These are phyloP conservation scores for Hydrophis major DNA, from an alignment of 2,797 vertebrate genomes.

Conservation along the genomic window DNA sequence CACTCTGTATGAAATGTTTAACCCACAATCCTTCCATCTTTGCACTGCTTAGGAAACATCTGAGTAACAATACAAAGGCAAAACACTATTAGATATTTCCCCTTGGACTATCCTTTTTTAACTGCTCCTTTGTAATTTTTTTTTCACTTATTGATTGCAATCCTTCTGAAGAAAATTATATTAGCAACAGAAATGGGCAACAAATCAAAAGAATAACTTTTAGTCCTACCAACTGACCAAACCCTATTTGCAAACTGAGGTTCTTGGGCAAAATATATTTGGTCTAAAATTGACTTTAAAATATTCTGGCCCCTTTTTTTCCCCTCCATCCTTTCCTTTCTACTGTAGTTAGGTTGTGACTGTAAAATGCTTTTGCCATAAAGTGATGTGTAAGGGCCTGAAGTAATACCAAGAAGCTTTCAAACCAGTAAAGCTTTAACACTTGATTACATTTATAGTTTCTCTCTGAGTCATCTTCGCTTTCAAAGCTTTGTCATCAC, in stretches of 20 bases:
- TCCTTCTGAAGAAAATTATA: background rate
- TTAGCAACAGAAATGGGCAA: background rate
- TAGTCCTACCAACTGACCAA: background rate
- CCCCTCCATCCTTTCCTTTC: background rate
- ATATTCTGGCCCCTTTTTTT: background rate
- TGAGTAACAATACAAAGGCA: background rate
- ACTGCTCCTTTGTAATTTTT: background rate
- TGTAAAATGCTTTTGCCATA: background rate
- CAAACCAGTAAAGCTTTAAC: conserved; percentile 47
- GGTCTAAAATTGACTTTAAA: background rate
- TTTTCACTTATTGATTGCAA: background rate
- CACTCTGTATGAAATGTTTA: background rate
- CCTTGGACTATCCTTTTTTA: background rate
- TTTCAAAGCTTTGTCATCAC: conserved; percentile 47
- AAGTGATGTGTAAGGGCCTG: conserved; percentile 44
- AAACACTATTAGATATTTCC: background rate
- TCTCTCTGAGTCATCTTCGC: conserved; percentile 55
- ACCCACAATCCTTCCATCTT: background rate
- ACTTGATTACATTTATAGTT: conserved; percentile 57
- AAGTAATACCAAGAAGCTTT: conserved; percentile 43
- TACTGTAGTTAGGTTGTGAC: background rate
- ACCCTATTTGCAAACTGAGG: conserved; percentile 13
- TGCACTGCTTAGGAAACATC: background rate
- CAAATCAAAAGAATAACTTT: background rate
- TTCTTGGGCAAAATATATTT: background rate